These are phyloP conservation scores for Chelonia mydas DNA, from an alignment of 2,797 vertebrate species.

Conservation along the genomic window DNA sequence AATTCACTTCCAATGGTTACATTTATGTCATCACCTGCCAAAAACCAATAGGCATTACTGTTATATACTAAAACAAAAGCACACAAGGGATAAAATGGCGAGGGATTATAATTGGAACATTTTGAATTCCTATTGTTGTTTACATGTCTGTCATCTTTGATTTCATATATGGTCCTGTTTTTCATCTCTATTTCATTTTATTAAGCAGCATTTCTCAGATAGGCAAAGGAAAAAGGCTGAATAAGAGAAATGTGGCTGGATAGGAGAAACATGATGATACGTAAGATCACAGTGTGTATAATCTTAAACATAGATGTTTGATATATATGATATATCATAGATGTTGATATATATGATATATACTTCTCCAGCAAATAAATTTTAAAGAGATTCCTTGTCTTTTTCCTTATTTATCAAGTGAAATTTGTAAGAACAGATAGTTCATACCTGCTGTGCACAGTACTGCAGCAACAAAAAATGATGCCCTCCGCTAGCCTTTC, in stretches of 20 bases:
- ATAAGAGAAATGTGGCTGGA: neutral
- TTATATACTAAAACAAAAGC: neutral
- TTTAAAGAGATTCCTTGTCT: neutral
- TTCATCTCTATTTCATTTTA: neutral
- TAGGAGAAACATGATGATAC: neutral
- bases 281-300: neutral
- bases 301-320: neutral
- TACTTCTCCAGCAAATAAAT: neutral
- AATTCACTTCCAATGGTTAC: neutral
- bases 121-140: neutral
- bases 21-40: neutral
- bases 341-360: neutral
- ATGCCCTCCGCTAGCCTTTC: slow-evolving; percentile 14
- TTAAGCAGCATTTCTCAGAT: neutral
- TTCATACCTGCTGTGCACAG: neutral
- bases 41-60: neutral
- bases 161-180: neutral
- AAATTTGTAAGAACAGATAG: neutral
- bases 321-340: neutral
- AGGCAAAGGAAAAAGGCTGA: neutral
- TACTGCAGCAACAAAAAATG: neutral
- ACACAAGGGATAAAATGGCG: neutral
- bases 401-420: neutral
- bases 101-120: neutral
- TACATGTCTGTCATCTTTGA: neutral